Evolutionary conservation across 2,888 invertebrate species (phyloP), one percentile per base, ranked within the genome.

Genomic region (Dione vanillae): DNA sequence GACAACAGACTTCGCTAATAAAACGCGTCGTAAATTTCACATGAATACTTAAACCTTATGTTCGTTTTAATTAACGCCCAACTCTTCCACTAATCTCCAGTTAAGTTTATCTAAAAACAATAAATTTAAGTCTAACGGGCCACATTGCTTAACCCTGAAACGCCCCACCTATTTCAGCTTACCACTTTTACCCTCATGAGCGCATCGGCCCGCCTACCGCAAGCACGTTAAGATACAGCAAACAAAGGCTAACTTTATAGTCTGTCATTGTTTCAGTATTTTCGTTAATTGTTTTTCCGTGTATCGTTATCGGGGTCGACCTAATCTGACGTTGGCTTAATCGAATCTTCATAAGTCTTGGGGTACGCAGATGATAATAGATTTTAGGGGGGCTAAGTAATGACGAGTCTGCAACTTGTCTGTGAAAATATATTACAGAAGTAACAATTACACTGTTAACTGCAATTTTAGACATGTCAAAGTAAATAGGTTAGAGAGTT

Each of bases 251-350:
- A 88, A 91, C 86, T 90, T 89, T 89, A 89, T 84, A 87, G 83
- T 85, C 82, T 82, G 84, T 89, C 90, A 90, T 91, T 90, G 91
- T 90, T 87, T 85, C 82, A 87, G 85, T 84, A 86, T 88, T 87
- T 88, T 85, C 86, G 84, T 85, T 91, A 91, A 92, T 92, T 92
- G 92, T 92, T 92, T 92, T 92, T 91, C 92, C 90, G 85, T 92
- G 91, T 91, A 86, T 83, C 84, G 82, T 87, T 85, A 89, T 87
- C 88, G 80, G 89, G 87, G 85, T 83, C 76, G 80, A 79, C 76
- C 82, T 89, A 87, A 91, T 89, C 90, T 88, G 82, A 77, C 79
- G 43, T 79, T 80, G 78, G 78, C 82, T 87, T 89, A 91, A 92
- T 91, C 90, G 87, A 91, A 91, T 91, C 85, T 89, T 86, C 83